Evolutionary conservation across 2,797 vertebrate genomes (phyloP), one percentile per base, ranked within the genome.

Genomic region (Anolis apletophallus): DNA sequence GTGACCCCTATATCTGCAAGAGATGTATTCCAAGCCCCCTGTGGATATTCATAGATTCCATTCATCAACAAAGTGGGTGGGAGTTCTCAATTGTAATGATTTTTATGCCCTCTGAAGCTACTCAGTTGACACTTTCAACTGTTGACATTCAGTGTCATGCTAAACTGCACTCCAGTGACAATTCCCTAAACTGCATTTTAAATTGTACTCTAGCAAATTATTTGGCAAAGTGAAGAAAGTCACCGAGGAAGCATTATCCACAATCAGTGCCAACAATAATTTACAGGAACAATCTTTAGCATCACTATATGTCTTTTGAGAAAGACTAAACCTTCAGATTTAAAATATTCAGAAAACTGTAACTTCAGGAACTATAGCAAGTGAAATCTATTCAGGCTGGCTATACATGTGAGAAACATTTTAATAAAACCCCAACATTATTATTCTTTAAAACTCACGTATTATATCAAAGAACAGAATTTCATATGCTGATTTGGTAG

Each of bases 231-330:
- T 86, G 87, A 67, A 87, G 14, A 9, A 81, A 82, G 26, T 75
- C 36, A 46, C 11, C 26, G 23, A 91, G 88, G 21, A 4, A 88
- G 16, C 89, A 92, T 73, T 89, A 85, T 81, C 77, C 1, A 71
- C 77, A 87, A 85, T 19, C 76, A 52, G 5, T 50, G 8, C 78
- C 86, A 80, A 17, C 16, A 67, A 16, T 59, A 23, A 80, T 88
- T 55, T 81, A 29, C 84, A 80, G 23, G 83, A 3, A 23, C 68
- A 69, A 34, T 78, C 59, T 40, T 80, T 86, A 50, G 12, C 26
- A 61, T 29, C 21, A 80, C 61, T 64, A 88, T 69, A 21, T 3
- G 2, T 1, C 1, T 64, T 46, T 67, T 72, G 40, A 84, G 73
- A 77, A 87, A 89, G 68, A 36, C 79, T 36, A 79, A n/a, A 8